A percentile compares a stretch with the other conserved stretches of the same genome.
These are phyloP conservation scores for Callorhinus ursinus DNA, from an alignment of 2,113 vertebrate genomes.

Conservation along the genomic window DNA sequence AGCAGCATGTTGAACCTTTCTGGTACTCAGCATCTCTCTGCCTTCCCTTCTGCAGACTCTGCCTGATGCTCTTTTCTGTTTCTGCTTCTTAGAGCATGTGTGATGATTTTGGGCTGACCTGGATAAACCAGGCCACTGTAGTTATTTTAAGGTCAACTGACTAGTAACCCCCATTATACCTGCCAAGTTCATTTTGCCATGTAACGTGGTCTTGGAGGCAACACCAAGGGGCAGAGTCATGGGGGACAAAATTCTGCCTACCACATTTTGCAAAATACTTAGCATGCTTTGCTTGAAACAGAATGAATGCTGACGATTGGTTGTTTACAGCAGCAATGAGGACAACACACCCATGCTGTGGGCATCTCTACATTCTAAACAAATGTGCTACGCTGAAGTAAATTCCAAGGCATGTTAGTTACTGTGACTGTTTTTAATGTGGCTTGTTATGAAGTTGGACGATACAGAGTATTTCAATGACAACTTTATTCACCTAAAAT, in stretches of 20 bases:
- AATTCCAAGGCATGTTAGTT: background rate
- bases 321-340: background rate
- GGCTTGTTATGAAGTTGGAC: background rate
- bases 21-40: background rate
- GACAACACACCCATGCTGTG: background rate
- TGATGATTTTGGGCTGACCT: background rate
- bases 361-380: background rate
- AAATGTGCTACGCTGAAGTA: background rate
- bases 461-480: background rate
- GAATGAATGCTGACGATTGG: background rate
- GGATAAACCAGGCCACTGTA: background rate
- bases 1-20: background rate
- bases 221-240: background rate
- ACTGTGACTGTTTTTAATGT: background rate
- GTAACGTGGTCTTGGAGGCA: background rate
- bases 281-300: background rate
- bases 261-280: background rate
- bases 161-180: background rate
- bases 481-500: conserved; percentile 22
- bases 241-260: background rate
- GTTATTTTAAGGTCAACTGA: background rate
- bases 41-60: background rate
- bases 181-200: background rate
- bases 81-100: background rate
- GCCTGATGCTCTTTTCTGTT: background rate